phyloP scores from a whole-genome alignment of 2,113 vertebrate genomes.

The Corythoichthys intestinalis region DNA sequence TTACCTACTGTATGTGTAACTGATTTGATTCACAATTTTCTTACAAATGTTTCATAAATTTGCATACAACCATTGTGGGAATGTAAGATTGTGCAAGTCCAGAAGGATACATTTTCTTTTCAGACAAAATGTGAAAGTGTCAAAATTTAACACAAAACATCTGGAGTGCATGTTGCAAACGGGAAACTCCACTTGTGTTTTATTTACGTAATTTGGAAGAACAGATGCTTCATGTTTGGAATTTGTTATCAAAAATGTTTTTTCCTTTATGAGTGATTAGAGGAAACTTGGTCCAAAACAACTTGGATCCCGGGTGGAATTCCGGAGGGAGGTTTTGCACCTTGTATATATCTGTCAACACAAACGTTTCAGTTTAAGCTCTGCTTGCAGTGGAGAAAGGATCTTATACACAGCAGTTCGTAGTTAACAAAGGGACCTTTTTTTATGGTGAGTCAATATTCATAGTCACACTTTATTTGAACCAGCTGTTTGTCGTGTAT shows the following conservation, averaged over 20 bases:
- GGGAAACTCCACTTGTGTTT: constrained; percentile 36
- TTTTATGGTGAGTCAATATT: constrained; percentile 35
- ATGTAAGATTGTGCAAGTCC: constrained; percentile 22
- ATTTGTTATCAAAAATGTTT: not conserved
- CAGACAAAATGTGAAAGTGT: constrained; percentile 7
- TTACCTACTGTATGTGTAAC: not conserved
- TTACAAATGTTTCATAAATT: no score
- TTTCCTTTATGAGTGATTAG: not conserved
- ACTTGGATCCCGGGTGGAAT: not conserved
- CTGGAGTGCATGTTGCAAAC: constrained; percentile 43
- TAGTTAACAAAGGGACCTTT: not conserved
- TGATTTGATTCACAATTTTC: no score
- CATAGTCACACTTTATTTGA: no score
- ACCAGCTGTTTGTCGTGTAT: not conserved
- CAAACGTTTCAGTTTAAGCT: constrained; percentile 13
- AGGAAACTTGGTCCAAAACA: constrained; percentile 2
- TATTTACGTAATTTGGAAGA: constrained; percentile 33
- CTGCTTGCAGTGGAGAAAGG: constrained; percentile 30
- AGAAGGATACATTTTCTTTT: not conserved
- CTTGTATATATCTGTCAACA: not conserved
- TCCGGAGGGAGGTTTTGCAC: constrained; percentile 10
- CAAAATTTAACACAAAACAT: constrained; percentile 37
- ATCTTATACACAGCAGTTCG: not conserved
- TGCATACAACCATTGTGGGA: not conserved
- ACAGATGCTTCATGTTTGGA: not conserved